Conservation (phyloP, 2,888 invertebrate species). For the Glaucopsyche alexis region DNA sequence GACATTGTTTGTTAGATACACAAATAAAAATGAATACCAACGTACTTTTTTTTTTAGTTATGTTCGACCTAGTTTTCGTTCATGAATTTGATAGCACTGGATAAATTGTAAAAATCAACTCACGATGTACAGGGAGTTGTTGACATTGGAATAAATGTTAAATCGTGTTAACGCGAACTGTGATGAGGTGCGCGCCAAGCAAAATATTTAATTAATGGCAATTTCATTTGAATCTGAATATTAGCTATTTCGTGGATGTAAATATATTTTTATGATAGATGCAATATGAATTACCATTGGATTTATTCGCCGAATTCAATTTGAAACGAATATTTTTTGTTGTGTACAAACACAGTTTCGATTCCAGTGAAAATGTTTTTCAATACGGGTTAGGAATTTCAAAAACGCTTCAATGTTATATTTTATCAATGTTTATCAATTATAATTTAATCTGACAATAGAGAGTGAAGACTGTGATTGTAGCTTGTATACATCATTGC, state of each 20-base stretch:
- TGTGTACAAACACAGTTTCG: background rate
- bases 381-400: background rate
- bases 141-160: constrained; percentile 32
- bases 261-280: constrained; percentile 11
- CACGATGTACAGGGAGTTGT: constrained; percentile 30
- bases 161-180: constrained; percentile 29
- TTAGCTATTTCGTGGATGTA: constrained; percentile 13
- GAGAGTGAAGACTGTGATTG: too few relatives aligned
- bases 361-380: background rate
- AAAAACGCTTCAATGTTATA: background rate
- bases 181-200: constrained; percentile 29
- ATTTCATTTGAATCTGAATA: constrained; percentile 2
- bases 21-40: constrained; percentile 15
- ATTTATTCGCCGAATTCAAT: background rate
- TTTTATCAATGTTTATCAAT: too few relatives aligned
- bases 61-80: constrained; percentile 30
- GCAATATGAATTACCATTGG: background rate
- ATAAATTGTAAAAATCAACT: constrained; percentile 33
- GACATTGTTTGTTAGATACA: constrained; percentile 18
- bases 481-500: too few relatives aligned
- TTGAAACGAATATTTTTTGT: background rate
- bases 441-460: background rate
- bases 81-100: constrained; percentile 31
- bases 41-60: constrained; percentile 18
- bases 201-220: constrained; percentile 30